Evolutionary conservation across 2,113 vertebrate species (phyloP).

Genomic region (Anguilla japonica): DNA sequence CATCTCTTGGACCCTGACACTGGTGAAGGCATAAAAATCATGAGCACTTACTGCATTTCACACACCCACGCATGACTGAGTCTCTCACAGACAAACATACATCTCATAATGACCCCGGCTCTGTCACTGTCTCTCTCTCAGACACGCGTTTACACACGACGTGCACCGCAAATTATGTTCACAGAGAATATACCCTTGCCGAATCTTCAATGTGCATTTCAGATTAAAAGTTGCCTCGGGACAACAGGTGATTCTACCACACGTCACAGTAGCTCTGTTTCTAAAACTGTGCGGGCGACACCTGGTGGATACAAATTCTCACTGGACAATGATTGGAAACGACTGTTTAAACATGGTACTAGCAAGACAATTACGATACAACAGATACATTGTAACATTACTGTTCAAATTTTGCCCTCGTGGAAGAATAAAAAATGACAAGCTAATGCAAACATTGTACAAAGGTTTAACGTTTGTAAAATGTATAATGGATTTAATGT

Average conservation of each 20-base stretch:
- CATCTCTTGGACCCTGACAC: constrained; percentile 35
- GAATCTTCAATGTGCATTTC: neutral
- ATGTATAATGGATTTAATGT: too few species aligned
- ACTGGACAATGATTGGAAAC: neutral
- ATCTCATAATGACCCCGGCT: constrained; percentile 2
- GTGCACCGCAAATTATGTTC: neutral
- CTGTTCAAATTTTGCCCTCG: too few species aligned
- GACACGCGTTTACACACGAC: neutral
- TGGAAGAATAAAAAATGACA: too few species aligned
- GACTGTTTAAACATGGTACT: neutral
- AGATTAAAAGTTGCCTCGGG: constrained; percentile 9
- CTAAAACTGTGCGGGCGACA: constrained; percentile 13
- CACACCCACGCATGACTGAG: constrained; percentile 37
- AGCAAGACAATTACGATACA: neutral
- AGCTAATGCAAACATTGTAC: too few species aligned
- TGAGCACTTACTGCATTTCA: constrained; percentile 33
- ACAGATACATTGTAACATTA: too few species aligned
- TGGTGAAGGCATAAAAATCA: constrained; percentile 39
- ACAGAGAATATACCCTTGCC: neutral
- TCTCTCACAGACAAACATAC: constrained; percentile 14
- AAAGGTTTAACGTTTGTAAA: too few species aligned
- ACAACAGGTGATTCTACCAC: constrained; percentile 8
- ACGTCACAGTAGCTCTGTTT: neutral
- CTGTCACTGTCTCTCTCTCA: neutral
- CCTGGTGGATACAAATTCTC: constrained; percentile 15